Base-by-base conservation (phyloP, 2,888 invertebrate species). In the Dynastes hyllus region DNA sequence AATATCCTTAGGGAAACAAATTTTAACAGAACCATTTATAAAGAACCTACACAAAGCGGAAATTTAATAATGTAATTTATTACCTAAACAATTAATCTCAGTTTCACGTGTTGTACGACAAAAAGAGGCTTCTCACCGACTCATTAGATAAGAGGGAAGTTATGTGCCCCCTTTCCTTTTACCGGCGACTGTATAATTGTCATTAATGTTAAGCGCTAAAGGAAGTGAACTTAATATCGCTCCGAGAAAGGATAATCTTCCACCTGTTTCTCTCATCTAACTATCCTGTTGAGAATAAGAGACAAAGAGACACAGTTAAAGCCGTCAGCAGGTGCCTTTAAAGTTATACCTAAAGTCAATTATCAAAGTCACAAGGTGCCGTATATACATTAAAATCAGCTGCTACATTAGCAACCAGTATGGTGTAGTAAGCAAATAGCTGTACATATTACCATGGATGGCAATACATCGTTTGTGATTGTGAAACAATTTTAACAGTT, bases 301-400 rank as follows among this genome's bases (percentile, higher is more conserved):
- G 29, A 29, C 29, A n/a, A 65, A 65, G 67, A 40, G 40, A 45
- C 16, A 67, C 27, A 29, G 61, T 61, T 61, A 61, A 61, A 16
- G 45, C 16, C 67, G 67, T 67, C 67, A 45, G 67, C 67, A 67
- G 67, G 67, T 67, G 67, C 45, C 45, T 16, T 67, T 8, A 11
- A 67, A 67, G 37, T 67, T 67, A 67, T 67, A 45, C 16, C 16
- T 22, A 16, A 67, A 67, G 67, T 40, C 40, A 67, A 45, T 22
- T 67, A 45, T 45, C 27, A 45, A 45, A 67, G 67, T 61, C 29
- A 61, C 61, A 61, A 61, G 61, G 27, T 61, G 61, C 61, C 22
- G 45, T n/a, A 67, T 40, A 65, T 40, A 65, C 6, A 67, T 67
- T 67, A 50, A 67, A 67, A 67, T 67, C 67, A 67, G 67, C 67